Conservation (phyloP, 2,888 invertebrate species). For the Psylliodes chrysocephalus region DNA sequence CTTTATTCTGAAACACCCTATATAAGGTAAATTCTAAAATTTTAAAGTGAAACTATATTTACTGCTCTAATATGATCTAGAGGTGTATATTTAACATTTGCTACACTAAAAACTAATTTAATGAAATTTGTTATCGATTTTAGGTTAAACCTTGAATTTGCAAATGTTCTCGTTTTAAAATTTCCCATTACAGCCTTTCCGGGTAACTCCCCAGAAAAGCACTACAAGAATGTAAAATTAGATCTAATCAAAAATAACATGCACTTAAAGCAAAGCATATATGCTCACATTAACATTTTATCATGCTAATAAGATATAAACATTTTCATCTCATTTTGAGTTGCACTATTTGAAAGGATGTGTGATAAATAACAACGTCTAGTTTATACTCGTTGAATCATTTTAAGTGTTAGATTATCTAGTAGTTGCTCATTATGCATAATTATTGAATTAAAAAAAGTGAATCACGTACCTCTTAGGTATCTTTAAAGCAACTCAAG, state of each 20-base stretch:
- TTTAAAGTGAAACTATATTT: too few species aligned
- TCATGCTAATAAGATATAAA: conserved; percentile 29
- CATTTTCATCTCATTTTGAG: background rate
- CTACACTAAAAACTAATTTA: too few species aligned
- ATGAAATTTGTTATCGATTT: conserved; percentile 17
- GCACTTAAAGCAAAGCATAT: conserved; percentile 32
- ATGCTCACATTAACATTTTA: conserved; percentile 22
- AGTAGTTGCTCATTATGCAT: background rate
- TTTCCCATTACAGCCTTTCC: background rate
- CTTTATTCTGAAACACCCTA: too few species aligned
- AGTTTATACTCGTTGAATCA: too few species aligned
- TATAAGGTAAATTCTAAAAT: too few species aligned
- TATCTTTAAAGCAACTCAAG: conserved; percentile 6
- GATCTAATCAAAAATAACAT: conserved; percentile 25
- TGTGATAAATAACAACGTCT: too few species aligned
- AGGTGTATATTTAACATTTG: too few species aligned
- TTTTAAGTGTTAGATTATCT: background rate
- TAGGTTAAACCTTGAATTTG: conserved; percentile 6
- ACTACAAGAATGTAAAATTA: conserved; percentile 29
- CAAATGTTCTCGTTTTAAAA: background rate
- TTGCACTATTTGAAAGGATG: background rate
- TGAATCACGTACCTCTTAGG: conserved; percentile 9
- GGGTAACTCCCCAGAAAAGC: background rate
- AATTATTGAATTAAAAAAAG: conserved; percentile 1
- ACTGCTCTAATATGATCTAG: too few species aligned